phyloP scores from a whole-genome alignment of 2,888 invertebrate species.

The Lycia hirtaria region DNA sequence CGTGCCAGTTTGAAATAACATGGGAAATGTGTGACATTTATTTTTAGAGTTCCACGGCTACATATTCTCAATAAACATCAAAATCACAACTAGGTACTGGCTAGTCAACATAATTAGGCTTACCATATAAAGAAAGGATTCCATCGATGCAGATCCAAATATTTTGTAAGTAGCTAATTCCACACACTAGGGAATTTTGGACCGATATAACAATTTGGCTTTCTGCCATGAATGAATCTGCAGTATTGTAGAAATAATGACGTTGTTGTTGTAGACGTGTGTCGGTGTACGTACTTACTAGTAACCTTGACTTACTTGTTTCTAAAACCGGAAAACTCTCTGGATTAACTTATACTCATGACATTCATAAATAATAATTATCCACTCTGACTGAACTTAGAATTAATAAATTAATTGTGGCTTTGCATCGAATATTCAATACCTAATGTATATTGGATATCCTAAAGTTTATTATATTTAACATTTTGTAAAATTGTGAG shows the following conservation, averaged over 20 bases:
- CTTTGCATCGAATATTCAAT: too few relatives aligned
- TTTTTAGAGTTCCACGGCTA: slow-evolving; percentile 8
- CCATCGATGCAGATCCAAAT: not conserved
- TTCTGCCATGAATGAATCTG: slow-evolving; percentile 30
- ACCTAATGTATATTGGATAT: too few relatives aligned
- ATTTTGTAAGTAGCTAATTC: not conserved
- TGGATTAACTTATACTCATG: too few relatives aligned
- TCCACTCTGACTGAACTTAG: too few relatives aligned
- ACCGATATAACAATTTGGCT: slow-evolving; percentile 18
- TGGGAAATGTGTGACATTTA: not conserved
- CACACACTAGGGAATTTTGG: not conserved
- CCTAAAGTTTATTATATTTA: too few relatives aligned
- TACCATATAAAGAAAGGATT: not conserved
- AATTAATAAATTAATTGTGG: too few relatives aligned
- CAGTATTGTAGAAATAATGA: slow-evolving; percentile 5
- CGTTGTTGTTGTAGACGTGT: too few relatives aligned
- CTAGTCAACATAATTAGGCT: slow-evolving; percentile 1
- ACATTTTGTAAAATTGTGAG: too few relatives aligned
- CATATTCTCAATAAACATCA: slow-evolving; percentile 5
- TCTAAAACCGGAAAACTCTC: too few relatives aligned
- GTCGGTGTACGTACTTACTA: not conserved
- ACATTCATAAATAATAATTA: too few relatives aligned
- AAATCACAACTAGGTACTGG: not conserved
- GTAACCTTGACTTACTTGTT: not conserved
- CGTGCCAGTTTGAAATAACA: not conserved